phyloP scores from a whole-genome alignment of 2,888 invertebrate species.

The Leistus spinibarbis region DNA sequence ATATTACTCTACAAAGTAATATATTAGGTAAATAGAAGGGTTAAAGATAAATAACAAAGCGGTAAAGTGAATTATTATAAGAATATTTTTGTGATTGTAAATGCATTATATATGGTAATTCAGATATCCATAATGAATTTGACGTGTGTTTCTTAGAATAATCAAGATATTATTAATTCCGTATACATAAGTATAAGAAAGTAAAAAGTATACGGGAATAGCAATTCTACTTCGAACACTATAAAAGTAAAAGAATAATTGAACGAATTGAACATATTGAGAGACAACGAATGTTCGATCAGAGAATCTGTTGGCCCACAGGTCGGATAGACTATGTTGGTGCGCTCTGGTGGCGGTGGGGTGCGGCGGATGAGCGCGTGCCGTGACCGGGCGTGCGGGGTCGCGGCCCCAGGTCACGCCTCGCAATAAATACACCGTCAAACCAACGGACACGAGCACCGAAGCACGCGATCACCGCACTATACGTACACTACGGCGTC shows the following conservation, averaged over 20 bases:
- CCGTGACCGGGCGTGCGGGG: slow-evolving; percentile 37
- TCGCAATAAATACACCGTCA: slow-evolving; percentile 37
- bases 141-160: no score
- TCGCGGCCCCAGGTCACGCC: slow-evolving; percentile 38
- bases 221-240: not conserved
- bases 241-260: not conserved
- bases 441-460: slow-evolving; percentile 24
- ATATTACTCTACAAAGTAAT: no score
- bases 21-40: no score
- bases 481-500: not conserved
- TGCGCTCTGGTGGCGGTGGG: not conserved
- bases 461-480: slow-evolving; percentile 21
- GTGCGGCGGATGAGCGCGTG: slow-evolving; percentile 21
- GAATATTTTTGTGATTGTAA: no score
- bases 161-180: no score
- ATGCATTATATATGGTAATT: no score
- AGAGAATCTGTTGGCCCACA: not conserved
- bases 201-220: no score
- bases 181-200: no score
- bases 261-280: not conserved
- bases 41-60: no score
- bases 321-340: slow-evolving; percentile 4
- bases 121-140: no score
- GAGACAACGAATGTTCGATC: not conserved
- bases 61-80: no score